Percentiles rank a stretch among this genome's conserved stretches.
These are phyloP conservation scores for Rhineura floridana DNA, from an alignment of 2,113 vertebrate genomes.

Conservation along the genomic window DNA sequence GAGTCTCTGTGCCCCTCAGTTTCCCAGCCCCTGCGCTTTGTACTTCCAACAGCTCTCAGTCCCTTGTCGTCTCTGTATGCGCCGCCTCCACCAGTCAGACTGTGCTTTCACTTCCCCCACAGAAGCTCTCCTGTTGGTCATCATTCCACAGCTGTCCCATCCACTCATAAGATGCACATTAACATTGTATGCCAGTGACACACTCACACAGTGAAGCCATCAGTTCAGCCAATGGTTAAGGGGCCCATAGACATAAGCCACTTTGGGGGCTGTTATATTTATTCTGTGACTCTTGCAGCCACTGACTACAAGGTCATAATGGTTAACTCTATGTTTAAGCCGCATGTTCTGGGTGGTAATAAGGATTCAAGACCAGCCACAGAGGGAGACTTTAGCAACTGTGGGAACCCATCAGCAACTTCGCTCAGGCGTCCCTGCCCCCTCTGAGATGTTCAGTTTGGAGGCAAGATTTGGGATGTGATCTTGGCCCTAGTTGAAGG, in stretches of 20 bases:
- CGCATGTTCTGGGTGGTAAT: not conserved
- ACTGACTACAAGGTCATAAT: no score
- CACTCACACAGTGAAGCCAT: no score
- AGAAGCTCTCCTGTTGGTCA: not conserved
- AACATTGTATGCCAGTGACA: not conserved
- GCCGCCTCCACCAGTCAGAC: not conserved
- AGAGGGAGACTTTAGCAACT: not conserved
- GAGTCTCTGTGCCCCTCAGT: not conserved
- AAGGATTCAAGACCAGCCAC: no score
- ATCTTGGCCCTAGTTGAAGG: conserved; percentile 72
- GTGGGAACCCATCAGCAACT: not conserved
- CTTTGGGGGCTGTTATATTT: not conserved
- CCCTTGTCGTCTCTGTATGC: not conserved
- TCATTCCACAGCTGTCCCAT: not conserved
- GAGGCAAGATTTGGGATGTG: conserved; percentile 59
- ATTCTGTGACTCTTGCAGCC: no score
- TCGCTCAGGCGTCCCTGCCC: conserved; percentile 15
- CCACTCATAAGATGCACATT: not conserved
- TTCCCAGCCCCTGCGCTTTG: no score
- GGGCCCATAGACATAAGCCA: not conserved
- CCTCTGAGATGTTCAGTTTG: not conserved
- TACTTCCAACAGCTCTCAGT: not conserved
- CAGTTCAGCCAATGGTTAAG: not conserved
- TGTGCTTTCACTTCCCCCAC: not conserved
- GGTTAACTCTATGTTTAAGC: not conserved